phyloP scores from a whole-genome alignment of 2,797 vertebrate genomes.

The Emydoidea blandingii region DNA sequence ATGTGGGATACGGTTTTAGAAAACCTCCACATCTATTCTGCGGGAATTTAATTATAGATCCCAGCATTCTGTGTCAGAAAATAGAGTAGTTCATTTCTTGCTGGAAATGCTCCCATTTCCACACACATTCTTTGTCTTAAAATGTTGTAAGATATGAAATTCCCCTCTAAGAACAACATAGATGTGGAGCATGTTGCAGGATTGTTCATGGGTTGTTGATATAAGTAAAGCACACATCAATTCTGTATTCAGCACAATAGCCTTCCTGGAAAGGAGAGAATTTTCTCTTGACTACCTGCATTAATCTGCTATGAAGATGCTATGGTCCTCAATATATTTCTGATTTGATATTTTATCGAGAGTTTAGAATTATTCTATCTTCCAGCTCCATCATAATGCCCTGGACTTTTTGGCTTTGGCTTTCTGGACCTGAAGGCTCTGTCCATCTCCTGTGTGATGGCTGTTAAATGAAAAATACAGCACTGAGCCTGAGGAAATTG shows the following conservation, averaged over 20 bases:
- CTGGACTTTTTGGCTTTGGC: neutral
- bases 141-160: neutral
- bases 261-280: neutral
- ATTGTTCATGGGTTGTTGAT: neutral
- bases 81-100: neutral
- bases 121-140: neutral
- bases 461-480: neutral
- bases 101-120: neutral
- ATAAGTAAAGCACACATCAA: accelerated
- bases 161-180: neutral
- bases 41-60: neutral
- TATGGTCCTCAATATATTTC: neutral
- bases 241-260: neutral
- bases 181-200: accelerated
- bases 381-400: neutral
- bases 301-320: neutral
- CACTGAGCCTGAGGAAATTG: neutral
- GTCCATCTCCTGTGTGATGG: accelerated
- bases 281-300: neutral
- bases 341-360: neutral
- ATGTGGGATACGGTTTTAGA: neutral
- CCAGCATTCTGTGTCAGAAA: neutral
- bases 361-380: neutral
- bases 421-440: neutral
- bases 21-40: slow-evolving; percentile 7